Conservation (phyloP, 2,888 invertebrate genomes). For the Xylocampa areola region DNA sequence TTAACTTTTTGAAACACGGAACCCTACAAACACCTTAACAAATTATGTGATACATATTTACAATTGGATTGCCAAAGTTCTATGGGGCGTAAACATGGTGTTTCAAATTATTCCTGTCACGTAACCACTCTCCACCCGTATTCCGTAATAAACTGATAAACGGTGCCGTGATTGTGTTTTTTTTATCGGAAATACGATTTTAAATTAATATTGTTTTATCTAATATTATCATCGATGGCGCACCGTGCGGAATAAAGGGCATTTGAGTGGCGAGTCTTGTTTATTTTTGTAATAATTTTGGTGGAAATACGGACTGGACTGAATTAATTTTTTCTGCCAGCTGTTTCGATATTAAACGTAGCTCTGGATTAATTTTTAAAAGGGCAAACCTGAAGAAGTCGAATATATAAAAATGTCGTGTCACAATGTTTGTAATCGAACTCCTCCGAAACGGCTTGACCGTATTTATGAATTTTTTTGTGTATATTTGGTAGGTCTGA, state of each 20-base stretch:
- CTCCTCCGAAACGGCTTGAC: too few species aligned
- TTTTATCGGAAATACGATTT: slow-evolving; percentile 57
- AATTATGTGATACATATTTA: slow-evolving; percentile 48
- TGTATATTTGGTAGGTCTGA: too few species aligned
- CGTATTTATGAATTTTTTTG: too few species aligned
- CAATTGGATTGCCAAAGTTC: slow-evolving; percentile 32
- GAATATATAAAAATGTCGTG: too few species aligned
- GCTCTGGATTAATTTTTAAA: too few species aligned
- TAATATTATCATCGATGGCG: slow-evolving; percentile 48
- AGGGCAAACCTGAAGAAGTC: too few species aligned
- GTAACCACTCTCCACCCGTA: slow-evolving; percentile 32
- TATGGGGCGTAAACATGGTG: slow-evolving; percentile 21
- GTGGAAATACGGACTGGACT: too few species aligned
- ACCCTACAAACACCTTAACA: slow-evolving; percentile 10
- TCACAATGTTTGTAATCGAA: too few species aligned
- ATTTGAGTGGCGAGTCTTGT: slow-evolving; percentile 29
- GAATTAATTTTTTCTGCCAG: slow-evolving; percentile 12
- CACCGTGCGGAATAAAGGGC: slow-evolving; percentile 44
- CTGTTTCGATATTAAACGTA: background rate
- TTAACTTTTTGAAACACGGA: too few species aligned
- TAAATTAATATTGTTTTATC: slow-evolving; percentile 59
- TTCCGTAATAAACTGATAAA: slow-evolving; percentile 57
- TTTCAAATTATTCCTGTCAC: slow-evolving; percentile 42
- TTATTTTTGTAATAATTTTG: slow-evolving; percentile 23
- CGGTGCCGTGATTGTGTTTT: slow-evolving; percentile 46